These are phyloP conservation scores for Tridacna gigas DNA, from an alignment of 2,888 invertebrate genomes.

Conservation along the genomic window DNA sequence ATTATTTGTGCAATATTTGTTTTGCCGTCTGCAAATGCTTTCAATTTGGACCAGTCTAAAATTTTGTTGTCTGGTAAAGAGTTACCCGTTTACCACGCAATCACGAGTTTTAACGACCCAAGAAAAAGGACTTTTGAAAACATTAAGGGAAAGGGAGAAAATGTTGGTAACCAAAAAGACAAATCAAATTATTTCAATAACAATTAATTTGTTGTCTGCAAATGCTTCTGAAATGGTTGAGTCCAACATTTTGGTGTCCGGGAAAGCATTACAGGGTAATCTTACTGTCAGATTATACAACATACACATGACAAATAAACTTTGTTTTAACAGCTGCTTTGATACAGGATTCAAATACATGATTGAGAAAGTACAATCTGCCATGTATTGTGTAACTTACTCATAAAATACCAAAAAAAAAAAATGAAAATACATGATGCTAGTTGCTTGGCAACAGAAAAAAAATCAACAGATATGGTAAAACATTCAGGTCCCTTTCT, in stretches of 20 bases:
- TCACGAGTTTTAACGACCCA: no score
- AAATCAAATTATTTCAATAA: no score
- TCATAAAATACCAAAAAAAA: not conserved
- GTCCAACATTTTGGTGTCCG: not conserved
- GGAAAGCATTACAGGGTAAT: not conserved
- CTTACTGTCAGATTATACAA: not conserved
- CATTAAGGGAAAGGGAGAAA: no score
- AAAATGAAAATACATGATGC: not conserved
- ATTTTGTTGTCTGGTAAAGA: no score
- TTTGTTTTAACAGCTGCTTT: not conserved
- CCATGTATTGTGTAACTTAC: not conserved
- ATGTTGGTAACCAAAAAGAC: no score
- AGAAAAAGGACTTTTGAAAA: no score
- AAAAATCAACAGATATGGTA: not conserved
- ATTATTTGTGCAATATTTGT: no score
- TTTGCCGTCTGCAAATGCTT: no score
- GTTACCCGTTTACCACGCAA: no score
- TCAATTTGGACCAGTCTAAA: no score
- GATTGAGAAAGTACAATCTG: not conserved
- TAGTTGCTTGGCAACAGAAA: conserved; percentile 13
- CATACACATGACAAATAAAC: not conserved
- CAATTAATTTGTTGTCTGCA: not conserved
- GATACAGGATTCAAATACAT: not conserved
- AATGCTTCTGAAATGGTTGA: not conserved
- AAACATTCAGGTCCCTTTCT: conserved; percentile 3